A percentile compares a stretch with the other conserved stretches of the same genome.
Evolutionary conservation across 2,113 vertebrate genomes (phyloP).

Genomic region (Microcebus murinus): DNA sequence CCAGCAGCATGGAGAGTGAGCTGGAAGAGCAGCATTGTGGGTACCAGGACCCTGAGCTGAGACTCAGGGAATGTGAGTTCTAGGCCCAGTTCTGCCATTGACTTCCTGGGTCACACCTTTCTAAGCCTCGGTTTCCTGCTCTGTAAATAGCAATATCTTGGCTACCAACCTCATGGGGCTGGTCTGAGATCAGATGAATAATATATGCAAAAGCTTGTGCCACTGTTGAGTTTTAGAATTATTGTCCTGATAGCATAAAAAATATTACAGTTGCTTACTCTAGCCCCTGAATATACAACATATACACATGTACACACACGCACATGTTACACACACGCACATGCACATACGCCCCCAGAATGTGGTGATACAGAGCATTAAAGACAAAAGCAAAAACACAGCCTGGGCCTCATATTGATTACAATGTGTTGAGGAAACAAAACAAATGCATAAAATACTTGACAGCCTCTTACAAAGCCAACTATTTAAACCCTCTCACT

Average conservation of each 20-base stretch:
- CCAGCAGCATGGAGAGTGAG: not conserved
- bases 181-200: not conserved
- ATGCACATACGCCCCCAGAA: no score
- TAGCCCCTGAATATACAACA: not conserved
- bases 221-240: not conserved
- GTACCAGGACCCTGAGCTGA: not conserved
- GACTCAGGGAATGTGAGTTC: not conserved
- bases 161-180: not conserved
- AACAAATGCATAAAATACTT: slow-evolving; percentile 44
- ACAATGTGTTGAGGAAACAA: slow-evolving; percentile 9
- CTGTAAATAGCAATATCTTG: slow-evolving; percentile 5
- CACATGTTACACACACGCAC: not conserved
- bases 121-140: slow-evolving; percentile 51
- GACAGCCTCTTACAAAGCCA: slow-evolving; percentile 48
- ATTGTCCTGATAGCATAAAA: not conserved
- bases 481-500: slow-evolving; percentile 32
- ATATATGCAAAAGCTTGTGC: not conserved
- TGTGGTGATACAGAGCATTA: slow-evolving; percentile 29
- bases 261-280: not conserved
- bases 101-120: slow-evolving; percentile 44
- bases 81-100: not conserved
- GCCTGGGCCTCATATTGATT: not conserved
- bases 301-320: not conserved
- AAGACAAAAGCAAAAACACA: slow-evolving; percentile 52
- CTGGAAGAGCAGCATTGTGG: not conserved